Evolutionary conservation across 2,888 invertebrate genomes (phyloP).

Genomic region (Ferdinandea cuprea): DNA sequence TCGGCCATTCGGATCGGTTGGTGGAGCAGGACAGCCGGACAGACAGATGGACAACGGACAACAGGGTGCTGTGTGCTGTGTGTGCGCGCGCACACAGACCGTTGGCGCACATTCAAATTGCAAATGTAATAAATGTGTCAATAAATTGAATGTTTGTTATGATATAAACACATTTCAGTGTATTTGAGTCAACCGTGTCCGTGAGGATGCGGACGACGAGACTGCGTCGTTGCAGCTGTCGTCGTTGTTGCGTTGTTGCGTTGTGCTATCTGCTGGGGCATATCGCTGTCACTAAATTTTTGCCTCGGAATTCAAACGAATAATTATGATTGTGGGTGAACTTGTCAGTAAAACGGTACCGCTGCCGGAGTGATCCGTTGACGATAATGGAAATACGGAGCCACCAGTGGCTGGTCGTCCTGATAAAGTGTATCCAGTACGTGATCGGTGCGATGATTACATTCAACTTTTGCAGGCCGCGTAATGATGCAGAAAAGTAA

Average conservation of each 20-base stretch:
- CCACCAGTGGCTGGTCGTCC: constrained; percentile 45
- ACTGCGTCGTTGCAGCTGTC: not conserved
- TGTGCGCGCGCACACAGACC: constrained; percentile 30
- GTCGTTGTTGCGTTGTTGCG: constrained; percentile 50
- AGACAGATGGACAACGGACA: constrained; percentile 51
- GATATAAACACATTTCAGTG: constrained; percentile 63
- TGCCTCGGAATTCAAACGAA: constrained; percentile 58
- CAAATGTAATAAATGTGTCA: constrained; percentile 73
- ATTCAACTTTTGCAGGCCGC: constrained; percentile 64
- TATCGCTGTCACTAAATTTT: constrained; percentile 59
- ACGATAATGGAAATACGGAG: constrained; percentile 33
- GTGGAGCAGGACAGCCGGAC: constrained; percentile 34
- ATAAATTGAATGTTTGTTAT: constrained; percentile 73
- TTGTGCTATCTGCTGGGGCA: constrained; percentile 46
- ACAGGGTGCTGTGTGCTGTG: constrained; percentile 32
- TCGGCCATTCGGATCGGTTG: constrained; percentile 32
- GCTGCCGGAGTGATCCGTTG: constrained; percentile 21
- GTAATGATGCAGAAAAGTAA: constrained; percentile 74
- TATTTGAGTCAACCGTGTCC: constrained; percentile 46
- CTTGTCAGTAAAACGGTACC: constrained; percentile 66
- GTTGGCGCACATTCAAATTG: constrained; percentile 50
- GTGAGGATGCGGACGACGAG: not conserved
- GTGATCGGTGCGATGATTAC: constrained; percentile 73
- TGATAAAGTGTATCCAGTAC: constrained; percentile 70
- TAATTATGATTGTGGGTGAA: constrained; percentile 74